Base-by-base conservation (phyloP, 2,888 invertebrate genomes). In the Xestia sexstrigata region DNA sequence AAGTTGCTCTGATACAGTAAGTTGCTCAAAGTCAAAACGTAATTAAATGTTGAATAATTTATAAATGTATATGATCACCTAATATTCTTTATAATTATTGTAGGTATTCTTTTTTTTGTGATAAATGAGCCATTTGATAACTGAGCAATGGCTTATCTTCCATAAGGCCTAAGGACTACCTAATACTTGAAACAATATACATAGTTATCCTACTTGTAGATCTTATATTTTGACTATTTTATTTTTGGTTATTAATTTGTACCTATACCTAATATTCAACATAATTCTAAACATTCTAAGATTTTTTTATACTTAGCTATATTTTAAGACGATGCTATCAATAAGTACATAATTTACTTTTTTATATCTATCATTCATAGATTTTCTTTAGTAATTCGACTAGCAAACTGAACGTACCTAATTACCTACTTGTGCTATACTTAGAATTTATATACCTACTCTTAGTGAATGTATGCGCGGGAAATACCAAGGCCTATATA, bases 391-490 rank as follows among this genome's bases (percentile, higher is more conserved):
- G 60, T 65, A 62, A 74, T 62, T 73, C 52, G 20, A 74, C 69
- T 82, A 70, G 69, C 20, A 68, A 74, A 74, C 65, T 55, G 26
- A 66, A 81, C 70, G 80, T 82, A 69, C 70, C 80, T 72, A 78
- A 58, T 76, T 76, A 79, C 39, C 77, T 70, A 62, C 76, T 60
- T 76, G n/a, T n/a, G n/a, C n/a, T n/a, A n/a, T n/a, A n/a, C 71
- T 80, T 90, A 86, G 87, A 84, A 76, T 87, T 88, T 91, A 86
- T 91, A 87, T 89, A 87, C 88, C 83, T 87, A 78, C 78, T 82
- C 82, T 72, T 71, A 82, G 39, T 73, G 72, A 75, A 80, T 72
- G 30, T 73, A 69, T 63, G 39, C 69, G 79, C 66, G 76, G 76
- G 45, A 70, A 52, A 70, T 77, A 82, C 11, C 23, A 42, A 78